Base-by-base conservation (phyloP, 2,888 invertebrate genomes). In the Xanthorhoe designata region DNA sequence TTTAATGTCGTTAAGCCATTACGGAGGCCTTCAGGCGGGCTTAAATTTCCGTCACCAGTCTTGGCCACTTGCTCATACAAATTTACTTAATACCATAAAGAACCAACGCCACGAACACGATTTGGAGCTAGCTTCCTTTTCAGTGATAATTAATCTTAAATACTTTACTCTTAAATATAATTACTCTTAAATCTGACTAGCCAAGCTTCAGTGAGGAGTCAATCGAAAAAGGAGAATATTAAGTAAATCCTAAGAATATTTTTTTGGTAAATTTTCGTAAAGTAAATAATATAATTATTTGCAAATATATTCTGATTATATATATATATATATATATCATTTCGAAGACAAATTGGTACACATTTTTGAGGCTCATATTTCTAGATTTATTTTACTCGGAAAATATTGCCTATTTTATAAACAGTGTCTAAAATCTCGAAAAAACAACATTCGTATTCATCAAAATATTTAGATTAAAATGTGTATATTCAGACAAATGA, bases 321-420 rank as follows among this genome's bases (percentile, higher is more conserved):
- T n/a, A n/a, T n/a, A n/a, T n/a, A n/a, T n/a, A n/a, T n/a, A n/a
- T n/a, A n/a, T n/a, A n/a, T n/a, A 57, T 52, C 56, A 50, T 64
- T 64, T 56, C 47, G 45, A 24, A 64, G 51, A 55, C 51, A 59
- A 55, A 59, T 55, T 60, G 64, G 29, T 32, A 47, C 53, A 60
- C 55, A 64, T 56, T 13, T 9, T 7, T 6, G 5, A 61, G 47
- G 29, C 52, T 45, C 60, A 45, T 60, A 49, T 55, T 60, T 50
- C 18, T 42, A 55, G 54, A 32, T 15, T 51, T 62, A 49, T 51
- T 35, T 59, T 17, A 29, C 18, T 45, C 5, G 52, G 17, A 53
- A 50, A 50, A 50, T 55, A 24, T 42, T 51, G 19, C 15, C 8
- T 38, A 38, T 55, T 49, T 54, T 50, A 54, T 47, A 53, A 38